phyloP scores from a whole-genome alignment of 2,113 vertebrate genomes.

The Python bivittatus region DNA sequence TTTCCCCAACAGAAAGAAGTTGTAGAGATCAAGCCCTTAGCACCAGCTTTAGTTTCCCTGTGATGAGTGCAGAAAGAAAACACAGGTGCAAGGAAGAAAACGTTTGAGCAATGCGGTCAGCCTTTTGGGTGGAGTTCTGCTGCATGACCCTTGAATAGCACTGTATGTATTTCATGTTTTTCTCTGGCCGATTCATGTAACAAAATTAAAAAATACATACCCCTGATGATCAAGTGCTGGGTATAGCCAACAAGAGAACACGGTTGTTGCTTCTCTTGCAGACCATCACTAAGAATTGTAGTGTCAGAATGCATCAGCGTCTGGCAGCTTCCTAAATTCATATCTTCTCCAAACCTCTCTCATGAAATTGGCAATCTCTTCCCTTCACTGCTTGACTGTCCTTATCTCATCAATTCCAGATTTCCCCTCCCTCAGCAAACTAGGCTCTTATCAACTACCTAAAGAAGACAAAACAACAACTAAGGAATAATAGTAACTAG shows the following conservation, averaged over 20 bases:
- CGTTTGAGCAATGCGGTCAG: not conserved
- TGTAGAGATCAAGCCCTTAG: not conserved
- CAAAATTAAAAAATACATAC: not conserved
- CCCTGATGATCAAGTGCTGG: not conserved
- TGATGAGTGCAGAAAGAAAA: not conserved
- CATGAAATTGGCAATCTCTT: not conserved
- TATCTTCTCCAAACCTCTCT: not conserved
- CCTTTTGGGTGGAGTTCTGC: not conserved
- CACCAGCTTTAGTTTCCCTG: not conserved
- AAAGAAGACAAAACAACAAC: not conserved
- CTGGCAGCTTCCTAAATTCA: not conserved
- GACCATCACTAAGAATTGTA: not conserved
- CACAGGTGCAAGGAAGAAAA: not conserved
- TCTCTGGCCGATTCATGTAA: not conserved
- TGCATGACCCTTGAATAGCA: not conserved
- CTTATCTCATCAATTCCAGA: constrained; percentile 15
- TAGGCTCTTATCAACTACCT: not conserved
- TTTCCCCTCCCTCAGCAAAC: constrained; percentile 31
- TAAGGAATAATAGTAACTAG: constrained; percentile 11
- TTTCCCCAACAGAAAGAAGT: not conserved
- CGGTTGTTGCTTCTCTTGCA: not conserved
- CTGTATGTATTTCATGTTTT: not conserved
- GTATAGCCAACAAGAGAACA: not conserved
- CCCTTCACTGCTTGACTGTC: not conserved
- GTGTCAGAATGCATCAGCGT: not conserved